These are phyloP conservation scores for Hyles lineata DNA, from an alignment of 2,888 invertebrate genomes.

Conservation along the genomic window DNA sequence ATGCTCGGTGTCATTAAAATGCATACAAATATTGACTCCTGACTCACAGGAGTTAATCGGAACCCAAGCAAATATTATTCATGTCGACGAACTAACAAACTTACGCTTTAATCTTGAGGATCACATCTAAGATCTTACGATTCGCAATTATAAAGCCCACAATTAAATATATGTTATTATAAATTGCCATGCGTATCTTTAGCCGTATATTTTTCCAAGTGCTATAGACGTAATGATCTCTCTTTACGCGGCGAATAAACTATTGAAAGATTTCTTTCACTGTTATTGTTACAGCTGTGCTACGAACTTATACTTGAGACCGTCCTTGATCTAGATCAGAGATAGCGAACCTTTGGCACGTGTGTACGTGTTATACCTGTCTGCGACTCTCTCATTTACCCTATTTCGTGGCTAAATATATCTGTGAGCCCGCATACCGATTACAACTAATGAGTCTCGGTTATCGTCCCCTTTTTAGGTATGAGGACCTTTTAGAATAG, in stretches of 20 bases:
- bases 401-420: background rate
- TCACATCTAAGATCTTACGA: too few relatives aligned
- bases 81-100: too few relatives aligned
- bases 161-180: background rate
- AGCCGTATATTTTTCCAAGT: background rate
- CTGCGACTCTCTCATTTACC: background rate
- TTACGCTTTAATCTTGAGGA: too few relatives aligned
- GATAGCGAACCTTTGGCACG: background rate
- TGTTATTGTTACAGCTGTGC: conserved; percentile 7
- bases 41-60: too few relatives aligned
- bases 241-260: background rate
- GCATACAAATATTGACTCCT: too few relatives aligned
- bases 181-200: background rate
- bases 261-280: conserved; percentile 19
- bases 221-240: conserved; percentile 9
- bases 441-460: too few relatives aligned
- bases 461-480: too few relatives aligned
- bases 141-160: too few relatives aligned
- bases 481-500: too few relatives aligned
- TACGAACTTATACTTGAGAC: background rate
- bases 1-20: too few relatives aligned
- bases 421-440: too few relatives aligned
- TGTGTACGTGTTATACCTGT: background rate
- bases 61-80: too few relatives aligned
- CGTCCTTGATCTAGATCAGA: conserved; percentile 9